Evolutionary conservation across 1,140 invertebrate genomes (phyloP).

Genomic region (Halictus rubicundus): DNA sequence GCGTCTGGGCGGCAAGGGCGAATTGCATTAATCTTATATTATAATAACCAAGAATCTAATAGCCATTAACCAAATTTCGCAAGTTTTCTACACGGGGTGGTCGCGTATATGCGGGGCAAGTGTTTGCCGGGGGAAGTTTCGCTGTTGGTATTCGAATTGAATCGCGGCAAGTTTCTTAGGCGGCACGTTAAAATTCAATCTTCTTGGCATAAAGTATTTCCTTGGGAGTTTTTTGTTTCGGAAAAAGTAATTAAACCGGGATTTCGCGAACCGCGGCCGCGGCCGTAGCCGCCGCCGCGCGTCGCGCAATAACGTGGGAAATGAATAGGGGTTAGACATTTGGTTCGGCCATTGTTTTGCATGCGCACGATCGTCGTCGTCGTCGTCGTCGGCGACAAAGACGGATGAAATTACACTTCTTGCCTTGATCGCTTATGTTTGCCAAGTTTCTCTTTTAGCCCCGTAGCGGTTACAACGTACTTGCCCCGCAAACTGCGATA

Average conservation of each 20-base stretch:
- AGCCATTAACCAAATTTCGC: background rate
- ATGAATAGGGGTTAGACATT: slow-evolving; percentile 34
- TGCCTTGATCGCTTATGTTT: background rate
- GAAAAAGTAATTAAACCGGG: slow-evolving; percentile 62
- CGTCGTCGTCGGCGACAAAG: slow-evolving; percentile 41
- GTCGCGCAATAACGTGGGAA: background rate
- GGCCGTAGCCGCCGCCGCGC: background rate
- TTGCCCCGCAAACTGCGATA: background rate
- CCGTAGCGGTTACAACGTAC: slow-evolving; percentile 22
- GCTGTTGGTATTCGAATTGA: slow-evolving; percentile 21
- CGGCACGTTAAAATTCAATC: slow-evolving; percentile 63
- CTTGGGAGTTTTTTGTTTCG: slow-evolving; percentile 48
- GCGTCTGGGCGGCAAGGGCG: background rate
- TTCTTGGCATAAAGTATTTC: slow-evolving; percentile 46
- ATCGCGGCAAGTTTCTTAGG: slow-evolving; percentile 39
- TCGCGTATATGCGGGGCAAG: background rate
- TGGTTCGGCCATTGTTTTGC: slow-evolving; percentile 52
- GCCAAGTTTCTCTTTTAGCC: slow-evolving; percentile 43
- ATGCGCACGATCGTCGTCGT: slow-evolving; percentile 9
- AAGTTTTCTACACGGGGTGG: background rate
- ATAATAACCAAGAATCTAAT: background rate
- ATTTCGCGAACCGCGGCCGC: slow-evolving; percentile 26
- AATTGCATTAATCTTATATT: background rate
- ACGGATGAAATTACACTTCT: slow-evolving; percentile 52
- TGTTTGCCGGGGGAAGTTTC: slow-evolving; percentile 12